Percentiles rank a stretch among this genome's conserved stretches.
phyloP scores from a whole-genome alignment of 1,140 invertebrate genomes.

The Calycopis cecrops region DNA sequence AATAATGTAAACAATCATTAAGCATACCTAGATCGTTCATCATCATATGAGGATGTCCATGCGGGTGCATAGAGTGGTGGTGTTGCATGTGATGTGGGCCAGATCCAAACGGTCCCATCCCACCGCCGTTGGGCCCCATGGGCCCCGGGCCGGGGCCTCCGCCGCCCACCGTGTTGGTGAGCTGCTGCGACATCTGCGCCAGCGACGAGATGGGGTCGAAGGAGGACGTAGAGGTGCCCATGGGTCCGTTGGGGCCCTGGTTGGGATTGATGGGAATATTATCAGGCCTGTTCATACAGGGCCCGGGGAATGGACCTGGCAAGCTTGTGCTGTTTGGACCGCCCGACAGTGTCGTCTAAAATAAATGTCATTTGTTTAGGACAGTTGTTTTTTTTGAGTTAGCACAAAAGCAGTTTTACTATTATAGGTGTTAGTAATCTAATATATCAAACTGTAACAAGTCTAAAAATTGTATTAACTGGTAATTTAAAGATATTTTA shows the following conservation, averaged over 20 bases:
- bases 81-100: slow-evolving; percentile 65
- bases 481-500: too few species aligned
- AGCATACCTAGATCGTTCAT: slow-evolving; percentile 64
- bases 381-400: background rate
- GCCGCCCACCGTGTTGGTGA: slow-evolving; percentile 82
- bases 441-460: too few species aligned
- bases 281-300: slow-evolving; percentile 78
- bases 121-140: slow-evolving; percentile 72
- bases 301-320: slow-evolving; percentile 53
- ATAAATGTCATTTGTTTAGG: slow-evolving; percentile 19
- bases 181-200: slow-evolving; percentile 94
- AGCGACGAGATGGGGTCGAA: slow-evolving; percentile 96
- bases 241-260: slow-evolving; percentile 61
- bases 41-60: slow-evolving; percentile 66
- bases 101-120: slow-evolving; percentile 76
- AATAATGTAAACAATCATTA: too few species aligned
- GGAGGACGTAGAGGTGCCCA: slow-evolving; percentile 76
- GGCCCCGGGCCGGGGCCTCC: slow-evolving; percentile 74
- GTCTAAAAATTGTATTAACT: too few species aligned
- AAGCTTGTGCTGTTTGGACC: slow-evolving; percentile 61
- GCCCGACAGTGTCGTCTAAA: slow-evolving; percentile 60
- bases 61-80: slow-evolving; percentile 64
- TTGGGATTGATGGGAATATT: slow-evolving; percentile 91
- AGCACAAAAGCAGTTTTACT: slow-evolving; percentile 10
- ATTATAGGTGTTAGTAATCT: too few species aligned